Evolutionary conservation across 2,888 invertebrate genomes (phyloP).

Genomic region (Drosophila bunnanda): DNA sequence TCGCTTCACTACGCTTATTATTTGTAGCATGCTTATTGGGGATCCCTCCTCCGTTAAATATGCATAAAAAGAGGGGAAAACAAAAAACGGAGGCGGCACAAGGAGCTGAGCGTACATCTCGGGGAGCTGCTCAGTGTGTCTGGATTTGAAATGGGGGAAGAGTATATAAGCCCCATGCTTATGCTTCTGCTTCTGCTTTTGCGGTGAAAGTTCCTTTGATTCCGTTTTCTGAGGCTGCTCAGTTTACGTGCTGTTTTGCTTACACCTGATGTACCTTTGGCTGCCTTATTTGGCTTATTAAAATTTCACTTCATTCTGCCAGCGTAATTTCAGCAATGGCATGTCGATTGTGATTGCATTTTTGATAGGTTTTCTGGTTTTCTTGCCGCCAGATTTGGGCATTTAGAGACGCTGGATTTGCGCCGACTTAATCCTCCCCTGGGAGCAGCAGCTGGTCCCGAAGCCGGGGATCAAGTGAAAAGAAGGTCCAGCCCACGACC

Average conservation of each 20-base stretch:
- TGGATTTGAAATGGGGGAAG: conserved; percentile 4
- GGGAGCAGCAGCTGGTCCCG: conserved; percentile 29
- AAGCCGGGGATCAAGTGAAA: conserved; percentile 27
- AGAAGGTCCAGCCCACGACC: conserved; percentile 1
- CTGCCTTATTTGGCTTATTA: conserved; percentile 46
- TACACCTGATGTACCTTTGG: conserved; percentile 28
- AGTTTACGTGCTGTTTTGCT: conserved; percentile 34
- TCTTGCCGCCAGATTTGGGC: conserved; percentile 4
- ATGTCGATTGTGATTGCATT: conserved; percentile 14
- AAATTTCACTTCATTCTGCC: conserved; percentile 27
- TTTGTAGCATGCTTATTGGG: conserved; percentile 78
- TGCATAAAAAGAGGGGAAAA: conserved; percentile 20
- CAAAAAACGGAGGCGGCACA: conserved; percentile 6
- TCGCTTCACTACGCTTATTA: conserved; percentile 78
- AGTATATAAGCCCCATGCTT: conserved; percentile 9
- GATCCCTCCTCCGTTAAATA: conserved; percentile 21
- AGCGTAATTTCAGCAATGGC: conserved; percentile 14
- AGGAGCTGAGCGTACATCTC: background rate
- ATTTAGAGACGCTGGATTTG: conserved; percentile 6
- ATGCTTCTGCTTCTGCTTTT: background rate
- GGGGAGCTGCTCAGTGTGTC: conserved; percentile 4
- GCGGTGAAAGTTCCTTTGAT: conserved; percentile 18
- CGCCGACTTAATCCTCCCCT: conserved; percentile 7
- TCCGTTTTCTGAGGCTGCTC: conserved; percentile 11
- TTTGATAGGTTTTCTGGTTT: conserved; percentile 10